A percentile compares a stretch with the other conserved stretches of the same genome.
Conservation (phyloP, 1,140 invertebrate species). For the Linepithema humile region DNA sequence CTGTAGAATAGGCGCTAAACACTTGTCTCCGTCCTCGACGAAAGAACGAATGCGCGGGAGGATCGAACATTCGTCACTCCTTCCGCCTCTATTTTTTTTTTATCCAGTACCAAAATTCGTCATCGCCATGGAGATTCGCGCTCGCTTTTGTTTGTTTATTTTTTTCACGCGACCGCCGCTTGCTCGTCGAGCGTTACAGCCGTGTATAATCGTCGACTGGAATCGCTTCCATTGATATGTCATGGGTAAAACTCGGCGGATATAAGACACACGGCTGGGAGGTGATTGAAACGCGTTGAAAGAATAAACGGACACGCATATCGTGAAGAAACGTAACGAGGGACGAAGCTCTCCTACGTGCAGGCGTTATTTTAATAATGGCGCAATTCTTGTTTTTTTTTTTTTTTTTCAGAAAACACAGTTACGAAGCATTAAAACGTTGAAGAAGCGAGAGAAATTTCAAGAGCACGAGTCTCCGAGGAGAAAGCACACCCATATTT, state of each 20-base stretch:
- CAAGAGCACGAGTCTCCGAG: neutral
- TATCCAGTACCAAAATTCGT: neutral
- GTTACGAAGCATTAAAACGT: neutral
- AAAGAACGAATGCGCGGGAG: neutral
- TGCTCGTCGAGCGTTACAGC: constrained; percentile 28
- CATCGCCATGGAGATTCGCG: neutral
- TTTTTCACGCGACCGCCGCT: constrained; percentile 13
- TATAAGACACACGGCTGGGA: constrained; percentile 5
- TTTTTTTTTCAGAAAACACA: too few species aligned
- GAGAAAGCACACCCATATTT: neutral
- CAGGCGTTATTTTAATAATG: neutral
- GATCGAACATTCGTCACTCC: neutral
- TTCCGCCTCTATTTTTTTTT: neutral
- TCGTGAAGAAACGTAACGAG: neutral
- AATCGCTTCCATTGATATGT: constrained; percentile 43
- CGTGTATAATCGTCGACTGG: constrained; percentile 7
- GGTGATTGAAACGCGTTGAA: neutral
- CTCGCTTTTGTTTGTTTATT: neutral
- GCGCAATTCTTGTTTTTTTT: neutral
- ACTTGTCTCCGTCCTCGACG: neutral
- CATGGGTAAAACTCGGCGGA: constrained; percentile 37
- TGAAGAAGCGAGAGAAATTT: neutral
- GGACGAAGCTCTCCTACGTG: too few species aligned
- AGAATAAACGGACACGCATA: neutral
- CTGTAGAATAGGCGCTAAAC: neutral